Evolutionary conservation across 2,888 invertebrate species (phyloP).

Genomic region (Synanthedon andrenaeformis): DNA sequence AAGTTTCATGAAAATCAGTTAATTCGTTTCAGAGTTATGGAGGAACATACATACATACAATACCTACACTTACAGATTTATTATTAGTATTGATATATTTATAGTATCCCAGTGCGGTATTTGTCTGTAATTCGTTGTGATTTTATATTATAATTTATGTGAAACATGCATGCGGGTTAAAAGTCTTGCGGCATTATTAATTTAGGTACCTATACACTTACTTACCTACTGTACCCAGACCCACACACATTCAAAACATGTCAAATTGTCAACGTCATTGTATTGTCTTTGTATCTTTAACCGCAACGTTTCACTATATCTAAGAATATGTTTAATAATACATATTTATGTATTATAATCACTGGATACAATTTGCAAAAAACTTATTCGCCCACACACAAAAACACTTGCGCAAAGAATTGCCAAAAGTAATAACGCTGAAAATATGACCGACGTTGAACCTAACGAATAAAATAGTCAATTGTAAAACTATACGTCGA

Average conservation of each 20-base stretch:
- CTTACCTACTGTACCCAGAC: slow-evolving; percentile 3
- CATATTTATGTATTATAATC: neutral
- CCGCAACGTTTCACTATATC: no score
- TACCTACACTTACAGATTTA: no score
- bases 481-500: slow-evolving; percentile 11
- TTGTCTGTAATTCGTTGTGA: neutral
- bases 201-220: neutral
- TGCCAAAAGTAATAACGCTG: slow-evolving; percentile 10
- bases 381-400: slow-evolving; percentile 9
- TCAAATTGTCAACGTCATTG: neutral
- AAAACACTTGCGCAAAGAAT: slow-evolving; percentile 19
- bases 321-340: no score
- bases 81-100: no score
- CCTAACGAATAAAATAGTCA: slow-evolving; percentile 7
- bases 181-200: slow-evolving; percentile 28
- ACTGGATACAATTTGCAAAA: neutral
- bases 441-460: neutral
- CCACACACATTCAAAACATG: slow-evolving; percentile 2
- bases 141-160: slow-evolving; percentile 1
- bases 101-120: neutral
- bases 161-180: slow-evolving; percentile 26
- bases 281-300: neutral
- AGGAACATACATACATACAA: no score
- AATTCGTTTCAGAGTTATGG: no score
- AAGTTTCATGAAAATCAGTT: no score